Base-by-base conservation (phyloP, 2,888 invertebrate species). In the Nysson spinosus region DNA sequence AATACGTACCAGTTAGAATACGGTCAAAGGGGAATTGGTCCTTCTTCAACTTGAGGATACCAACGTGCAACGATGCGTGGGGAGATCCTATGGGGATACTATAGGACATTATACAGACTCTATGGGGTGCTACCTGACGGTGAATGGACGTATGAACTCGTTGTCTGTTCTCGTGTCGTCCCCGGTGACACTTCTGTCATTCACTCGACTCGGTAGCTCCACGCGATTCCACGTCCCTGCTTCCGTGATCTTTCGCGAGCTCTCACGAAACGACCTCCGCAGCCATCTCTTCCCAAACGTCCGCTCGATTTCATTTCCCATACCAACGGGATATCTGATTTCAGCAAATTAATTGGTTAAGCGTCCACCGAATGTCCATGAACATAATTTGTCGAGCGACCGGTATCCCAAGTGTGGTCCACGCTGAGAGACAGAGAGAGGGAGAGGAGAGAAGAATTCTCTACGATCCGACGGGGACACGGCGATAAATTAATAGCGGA, bases 1-100 rank as follows among this genome's bases (percentile, higher is more conserved):
- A n/a, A 83, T 84, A 79, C 79, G 82, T 80, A 84, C 69, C 62
- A 69, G 62, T 75, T 75, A 72, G 60, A 52, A 34, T 35, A 12
- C 62, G 75, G 61, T 71, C 62, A 66, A 72, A 71, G 71, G 64
- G 62, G 64, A 69, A 61, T 52, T 58, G 51, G 47, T 32, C 24
- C 54, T 69, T 64, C 55, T 73, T 56, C 65, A 58, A 58, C 46
- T 60, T 37, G 60, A 42, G 32, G 32, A n/a, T n/a, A n/a, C n/a
- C n/a, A 52, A 62, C 56, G 54, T 40, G 60, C 60, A 43, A 30
- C 20, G 35, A 42, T 46, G 43, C 42, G 49, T 49, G 69, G 69
- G n/a, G n/a, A n/a, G n/a, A n/a, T n/a, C n/a, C n/a, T n/a, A n/a
- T n/a, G n/a, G n/a, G n/a, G n/a, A n/a, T n/a, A n/a, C n/a, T n/a